Percentiles rank a stretch among this genome's conserved stretches.
Conservation (phyloP, 2,888 invertebrate genomes). For the Heteromurus nitidus region DNA sequence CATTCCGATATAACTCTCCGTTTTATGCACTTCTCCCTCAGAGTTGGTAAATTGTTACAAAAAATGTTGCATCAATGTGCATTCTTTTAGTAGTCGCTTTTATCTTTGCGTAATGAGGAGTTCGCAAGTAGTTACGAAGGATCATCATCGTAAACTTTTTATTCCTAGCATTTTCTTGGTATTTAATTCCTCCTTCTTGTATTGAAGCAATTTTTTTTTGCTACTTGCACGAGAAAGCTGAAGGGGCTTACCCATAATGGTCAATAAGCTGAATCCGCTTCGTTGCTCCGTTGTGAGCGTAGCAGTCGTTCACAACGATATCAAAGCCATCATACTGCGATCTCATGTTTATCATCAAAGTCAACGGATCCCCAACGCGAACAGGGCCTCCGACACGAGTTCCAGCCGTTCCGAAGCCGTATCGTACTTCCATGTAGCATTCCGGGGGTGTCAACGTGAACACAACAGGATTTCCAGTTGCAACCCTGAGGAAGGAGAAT, state of each 20-base stretch:
- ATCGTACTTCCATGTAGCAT: conserved; percentile 96
- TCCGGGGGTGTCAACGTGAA: conserved; percentile 95
- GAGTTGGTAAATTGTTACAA: no score
- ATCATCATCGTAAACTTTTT: no score
- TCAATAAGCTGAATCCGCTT: conserved; percentile 94
- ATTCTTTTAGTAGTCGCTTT: no score
- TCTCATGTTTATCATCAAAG: conserved; percentile 94
- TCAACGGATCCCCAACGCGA: conserved; percentile 90
- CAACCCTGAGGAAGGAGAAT: conserved; percentile 81
- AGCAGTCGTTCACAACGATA: conserved; percentile 95
- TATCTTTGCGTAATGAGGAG: no score
- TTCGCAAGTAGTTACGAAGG: no score
- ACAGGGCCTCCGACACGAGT: conserved; percentile 91
- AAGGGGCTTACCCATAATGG: conserved; percentile 88
- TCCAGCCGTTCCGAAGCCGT: conserved; percentile 91
- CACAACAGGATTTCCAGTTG: conserved; percentile 94
- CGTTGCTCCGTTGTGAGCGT: conserved; percentile 94
- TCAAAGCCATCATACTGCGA: conserved; percentile 95
- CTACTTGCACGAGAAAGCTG: no score
- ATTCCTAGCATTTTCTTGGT: no score
- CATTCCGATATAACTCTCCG: no score
- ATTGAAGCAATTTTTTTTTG: no score
- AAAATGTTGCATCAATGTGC: no score
- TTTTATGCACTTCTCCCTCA: no score
- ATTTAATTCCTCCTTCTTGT: no score